phyloP scores from a whole-genome alignment of 2,888 invertebrate species.

The Sarcophaga rosellei region DNA sequence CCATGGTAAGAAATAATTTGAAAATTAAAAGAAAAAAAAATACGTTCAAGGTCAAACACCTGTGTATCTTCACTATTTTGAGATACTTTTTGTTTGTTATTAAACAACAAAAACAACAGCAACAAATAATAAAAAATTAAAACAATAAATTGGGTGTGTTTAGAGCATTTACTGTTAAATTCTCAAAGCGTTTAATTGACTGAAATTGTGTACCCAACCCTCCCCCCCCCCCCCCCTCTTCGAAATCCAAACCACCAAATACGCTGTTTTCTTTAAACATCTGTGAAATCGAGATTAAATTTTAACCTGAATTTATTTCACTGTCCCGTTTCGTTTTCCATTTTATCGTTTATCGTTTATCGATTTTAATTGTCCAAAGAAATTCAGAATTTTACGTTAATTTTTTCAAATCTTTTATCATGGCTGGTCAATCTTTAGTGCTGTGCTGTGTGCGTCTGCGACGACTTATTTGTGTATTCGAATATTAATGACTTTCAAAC shows the following conservation, averaged over 20 bases:
- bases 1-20: too few relatives aligned
- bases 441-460: too few relatives aligned
- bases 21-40: slow-evolving; percentile 1
- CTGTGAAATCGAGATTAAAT: slow-evolving; percentile 62
- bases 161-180: slow-evolving; percentile 63
- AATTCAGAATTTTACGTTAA: slow-evolving; percentile 39
- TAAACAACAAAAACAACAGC: not conserved
- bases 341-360: not conserved
- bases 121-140: not conserved
- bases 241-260: not conserved
- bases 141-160: slow-evolving; percentile 48
- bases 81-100: slow-evolving; percentile 44
- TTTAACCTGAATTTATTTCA: slow-evolving; percentile 48
- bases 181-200: slow-evolving; percentile 54
- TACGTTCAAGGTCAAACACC: slow-evolving; percentile 68
- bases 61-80: slow-evolving; percentile 49
- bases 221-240: slow-evolving; percentile 40
- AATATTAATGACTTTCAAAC: too few relatives aligned
- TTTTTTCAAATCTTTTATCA: too few relatives aligned
- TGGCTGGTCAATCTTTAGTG: too few relatives aligned
- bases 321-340: not conserved
- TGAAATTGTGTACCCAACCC: slow-evolving; percentile 1
- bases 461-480: too few relatives aligned
- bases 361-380: slow-evolving; percentile 23
- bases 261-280: slow-evolving; percentile 4